Base-by-base conservation (phyloP, 1,140 invertebrate species). In the Caerostris extrusa region DNA sequence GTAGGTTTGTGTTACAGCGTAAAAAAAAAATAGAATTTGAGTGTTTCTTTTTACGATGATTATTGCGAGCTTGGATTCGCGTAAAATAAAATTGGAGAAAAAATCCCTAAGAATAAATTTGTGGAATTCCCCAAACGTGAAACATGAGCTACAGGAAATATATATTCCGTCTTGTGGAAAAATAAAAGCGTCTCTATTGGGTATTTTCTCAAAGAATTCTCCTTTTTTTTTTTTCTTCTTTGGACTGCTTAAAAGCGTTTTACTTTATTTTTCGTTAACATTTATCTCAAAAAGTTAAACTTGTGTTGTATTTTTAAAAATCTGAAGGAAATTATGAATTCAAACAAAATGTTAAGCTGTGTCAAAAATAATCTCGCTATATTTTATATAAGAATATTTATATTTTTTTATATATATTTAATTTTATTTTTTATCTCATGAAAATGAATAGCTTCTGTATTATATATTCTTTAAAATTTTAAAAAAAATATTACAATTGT, bases 121-220 rank as follows among this genome's bases (percentile, higher is more conserved):
- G 10, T 50, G 8, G 50, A 77, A 77, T 77, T 77, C 71, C 71
- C 34, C 71, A 77, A 77, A 77, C 71, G 71, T 77, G 71, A 77
- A 77, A 12, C 71, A 77, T 77, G 71, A 77, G 50, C 71, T 77
- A 77, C 50, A 17, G 71, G 53, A 50, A 77, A 77, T 77, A 77
- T 77, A 77, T 50, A 77, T 77, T 77, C 34, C 71, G 34, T 34
- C 34, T 77, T 34, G 71, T 8, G 12, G 53, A 71, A 19, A 7
- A 19, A 34, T 71, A 71, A 77, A 77, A 77, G 8, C 34, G 53
- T 77, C 8, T 12, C 71, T 50, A 77, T 53, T 77, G 8, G 34
- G 12, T 50, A 8, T 77, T 77, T 77, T 12, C 71, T 77, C 10
- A 3, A 34, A 50, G 12, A 53, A 5, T 77, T 77, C 34, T 53